Base-by-base conservation (phyloP, 53 echinoderm and acorn worm species). In the Stichopus horrens region DNA sequence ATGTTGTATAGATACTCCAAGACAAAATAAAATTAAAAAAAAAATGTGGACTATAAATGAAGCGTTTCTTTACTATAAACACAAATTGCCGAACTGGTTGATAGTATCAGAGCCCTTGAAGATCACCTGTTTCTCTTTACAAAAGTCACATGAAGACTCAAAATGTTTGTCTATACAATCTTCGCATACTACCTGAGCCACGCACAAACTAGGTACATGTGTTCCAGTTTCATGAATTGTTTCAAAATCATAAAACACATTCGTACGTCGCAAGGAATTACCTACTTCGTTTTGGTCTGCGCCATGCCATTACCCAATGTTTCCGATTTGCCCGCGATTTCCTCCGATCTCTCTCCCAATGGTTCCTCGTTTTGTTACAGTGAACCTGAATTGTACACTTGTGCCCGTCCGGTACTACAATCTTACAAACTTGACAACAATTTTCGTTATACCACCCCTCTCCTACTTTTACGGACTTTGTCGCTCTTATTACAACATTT, bases 1-100 rank as follows among this genome's bases (percentile, higher is more conserved):
- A n/a, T n/a, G n/a, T n/a, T n/a, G n/a, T n/a, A n/a, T n/a, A n/a
- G n/a, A 52, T 80, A 91, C 5, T 88, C 58, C 75, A 79, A 65
- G 0, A 91, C 60, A 23, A 91, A 91, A 7, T 88, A 20, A 2
- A 0, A 13, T 88, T 91, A 0, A 2, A 37, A 37, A 37, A 37
- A 37, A 37, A 37, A 1, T 37, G 22, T 91, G 88, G 9, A 88
- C 91, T 53, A 81, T 91, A 56, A 80, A 76, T 1, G 73, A 56
- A 22, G 59, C 18, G 19, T 58, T 19, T 11, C 14, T 82, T 52
- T 21, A 21, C 11, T 5, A 1, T 19, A 56, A 73, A 73, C 21
- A 88, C 83, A 88, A 88, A 6, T 88, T n/a, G 75, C 91, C 86
- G 88, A 91, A 91, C 5, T 91, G 57, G 8, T 88, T 56, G 0